phyloP scores from a whole-genome alignment of 1,140 invertebrate species.

The Calephelis nemesis region DNA sequence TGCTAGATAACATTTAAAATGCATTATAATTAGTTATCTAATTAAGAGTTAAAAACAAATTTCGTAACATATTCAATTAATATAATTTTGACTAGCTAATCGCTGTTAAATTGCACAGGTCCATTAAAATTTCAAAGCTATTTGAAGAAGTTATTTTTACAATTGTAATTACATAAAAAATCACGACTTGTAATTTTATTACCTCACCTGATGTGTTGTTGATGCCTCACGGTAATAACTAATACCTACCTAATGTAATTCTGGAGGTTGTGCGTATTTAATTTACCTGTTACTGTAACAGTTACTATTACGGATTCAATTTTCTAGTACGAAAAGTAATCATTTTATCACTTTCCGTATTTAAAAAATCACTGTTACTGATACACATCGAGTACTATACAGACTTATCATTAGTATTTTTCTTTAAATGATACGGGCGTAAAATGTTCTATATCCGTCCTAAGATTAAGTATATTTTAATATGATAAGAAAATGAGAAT shows the following conservation, averaged over 20 bases:
- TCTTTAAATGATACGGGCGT: neutral
- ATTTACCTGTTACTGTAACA: neutral
- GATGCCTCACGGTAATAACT: neutral
- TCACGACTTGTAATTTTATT: neutral
- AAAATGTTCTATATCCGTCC: constrained; percentile 22
- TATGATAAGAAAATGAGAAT: neutral
- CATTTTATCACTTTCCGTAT: neutral
- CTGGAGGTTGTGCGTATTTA: neutral
- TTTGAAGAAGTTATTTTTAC: neutral
- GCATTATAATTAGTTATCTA: neutral
- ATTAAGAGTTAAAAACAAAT: neutral
- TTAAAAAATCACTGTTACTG: constrained; percentile 7
- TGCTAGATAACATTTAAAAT: neutral
- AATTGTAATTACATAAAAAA: neutral
- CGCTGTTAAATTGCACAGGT: constrained; percentile 6
- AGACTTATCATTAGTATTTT: constrained; percentile 5
- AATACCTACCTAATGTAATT: constrained; percentile 1
- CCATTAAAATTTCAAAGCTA: constrained; percentile 1
- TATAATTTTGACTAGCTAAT: constrained; percentile 24
- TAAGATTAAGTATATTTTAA: constrained; percentile 1
- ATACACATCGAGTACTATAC: neutral
- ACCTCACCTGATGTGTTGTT: no score
- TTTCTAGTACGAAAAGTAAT: neutral
- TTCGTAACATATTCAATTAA: constrained; percentile 8
- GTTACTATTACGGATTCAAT: neutral